These are phyloP conservation scores for Sacculina carcini DNA, from an alignment of 2,888 invertebrate species.

Conservation along the genomic window DNA sequence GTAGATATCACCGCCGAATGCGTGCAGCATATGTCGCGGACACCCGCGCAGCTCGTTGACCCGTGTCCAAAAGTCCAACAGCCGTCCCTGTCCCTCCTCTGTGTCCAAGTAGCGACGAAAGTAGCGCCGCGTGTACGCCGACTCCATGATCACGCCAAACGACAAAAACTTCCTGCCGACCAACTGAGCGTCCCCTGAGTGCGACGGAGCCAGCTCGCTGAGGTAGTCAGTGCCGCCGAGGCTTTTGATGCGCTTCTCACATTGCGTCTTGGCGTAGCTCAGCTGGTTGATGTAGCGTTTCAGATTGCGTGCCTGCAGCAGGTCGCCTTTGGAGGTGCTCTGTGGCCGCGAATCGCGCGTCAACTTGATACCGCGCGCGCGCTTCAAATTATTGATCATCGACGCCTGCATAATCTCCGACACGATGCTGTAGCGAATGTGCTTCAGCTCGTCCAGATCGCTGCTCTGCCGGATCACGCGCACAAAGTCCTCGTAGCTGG, in stretches of 20 bases:
- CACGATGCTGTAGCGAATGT: conserved; percentile 58
- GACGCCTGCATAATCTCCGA: conserved; percentile 84
- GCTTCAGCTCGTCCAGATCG: conserved; percentile 53
- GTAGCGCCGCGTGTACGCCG: conserved; percentile 48
- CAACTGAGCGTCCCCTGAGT: background rate
- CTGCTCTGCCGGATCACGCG: conserved; percentile 52
- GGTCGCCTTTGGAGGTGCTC: conserved; percentile 40
- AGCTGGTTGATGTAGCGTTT: conserved; percentile 59
- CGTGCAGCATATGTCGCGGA: conserved; percentile 51
- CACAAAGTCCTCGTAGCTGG: conserved; percentile 67
- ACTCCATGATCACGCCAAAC: conserved; percentile 42
- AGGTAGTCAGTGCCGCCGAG: conserved; percentile 43
- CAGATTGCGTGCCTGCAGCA: conserved; percentile 47
- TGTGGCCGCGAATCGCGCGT: conserved; percentile 32
- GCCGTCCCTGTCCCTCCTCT: conserved; percentile 53
- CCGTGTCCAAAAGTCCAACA: conserved; percentile 59
- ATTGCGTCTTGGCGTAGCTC: conserved; percentile 49
- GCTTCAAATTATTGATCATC: conserved; percentile 61
- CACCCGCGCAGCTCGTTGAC: conserved; percentile 55
- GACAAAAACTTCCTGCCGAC: conserved; percentile 26
- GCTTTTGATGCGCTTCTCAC: conserved; percentile 43
- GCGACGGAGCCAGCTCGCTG: conserved; percentile 4
- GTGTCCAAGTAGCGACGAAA: conserved; percentile 53
- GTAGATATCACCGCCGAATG: conserved; percentile 69
- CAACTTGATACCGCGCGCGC: conserved; percentile 48